Base-by-base conservation (phyloP, 1,140 invertebrate species). In the Panulirus ornatus region DNA sequence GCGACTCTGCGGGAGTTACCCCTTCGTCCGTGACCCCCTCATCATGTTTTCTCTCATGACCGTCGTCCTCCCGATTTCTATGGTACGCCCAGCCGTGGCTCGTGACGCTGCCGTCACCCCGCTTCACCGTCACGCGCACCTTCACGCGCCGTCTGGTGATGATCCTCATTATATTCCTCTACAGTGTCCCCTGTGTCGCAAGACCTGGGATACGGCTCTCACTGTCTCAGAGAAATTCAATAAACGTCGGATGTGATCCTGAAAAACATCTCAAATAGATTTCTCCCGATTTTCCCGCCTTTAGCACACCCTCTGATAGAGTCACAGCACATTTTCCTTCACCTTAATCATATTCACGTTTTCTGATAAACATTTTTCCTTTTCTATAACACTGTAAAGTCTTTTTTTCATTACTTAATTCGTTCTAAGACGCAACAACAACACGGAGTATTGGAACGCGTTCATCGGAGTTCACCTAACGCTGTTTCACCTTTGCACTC, bases 81-180 rank as follows among this genome's bases (percentile, higher is more conserved):
- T 89, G 87, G 87, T 83, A 89, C 16, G 63, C 87, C 87, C 87
- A 89, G 22, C 87, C 87, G 47, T 76, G 70, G n/a, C 87, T 89
- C 14, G 87, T 83, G 2, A 89, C 87, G 19, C 78, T 89, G 2
- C 87, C 87, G 47, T 89, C 87, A 1, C 87, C 87, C 44, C 87
- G 71, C 19, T 58, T 51, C 44, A 89, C 87, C 14, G 87, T 89
- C 75, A 89, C 87, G 58, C 79, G 63, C 36, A 89, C 87, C 34
- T 89, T 89, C 44, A 89, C 87, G 34, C 87, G 78, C 22, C 87
- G 40, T 14, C 79, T n/a, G 27, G 87, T 89, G 8, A 89, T 89
- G 1, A 89, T 89, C 44, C 87, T 89, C 87, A 89, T 89, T 42
- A 51, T 89, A 30, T 6, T 30, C 44, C 58, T 5, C 22, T 66